A percentile compares a stretch with the other conserved stretches of the same genome.
Conservation (phyloP, 1,140 invertebrate species). For the Nasonia vitripennis region DNA sequence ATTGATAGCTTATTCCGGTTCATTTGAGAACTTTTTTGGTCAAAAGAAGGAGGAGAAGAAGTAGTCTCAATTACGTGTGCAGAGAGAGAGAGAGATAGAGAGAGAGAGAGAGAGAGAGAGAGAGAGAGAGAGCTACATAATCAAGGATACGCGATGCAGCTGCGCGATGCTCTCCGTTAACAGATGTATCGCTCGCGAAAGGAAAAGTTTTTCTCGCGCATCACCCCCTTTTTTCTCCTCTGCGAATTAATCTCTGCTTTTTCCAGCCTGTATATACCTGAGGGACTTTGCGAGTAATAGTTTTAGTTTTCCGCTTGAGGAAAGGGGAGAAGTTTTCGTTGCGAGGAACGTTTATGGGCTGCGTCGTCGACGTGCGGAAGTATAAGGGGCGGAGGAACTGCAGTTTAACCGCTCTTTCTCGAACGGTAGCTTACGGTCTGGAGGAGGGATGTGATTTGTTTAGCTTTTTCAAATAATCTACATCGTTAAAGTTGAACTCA, state of each 20-base stretch:
- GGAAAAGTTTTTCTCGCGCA: not conserved
- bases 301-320: not conserved
- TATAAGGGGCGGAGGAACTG: not conserved
- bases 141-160: conserved; percentile 7
- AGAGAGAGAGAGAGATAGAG: too few species aligned
- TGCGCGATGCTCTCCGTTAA: not conserved
- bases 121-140: not conserved
- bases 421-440: too few species aligned
- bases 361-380: too few species aligned
- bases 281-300: not conserved
- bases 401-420: not conserved
- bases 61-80: too few species aligned
- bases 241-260: not conserved
- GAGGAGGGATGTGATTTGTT: too few species aligned
- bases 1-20: not conserved
- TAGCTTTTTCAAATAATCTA: too few species aligned
- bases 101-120: too few species aligned
- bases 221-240: not conserved
- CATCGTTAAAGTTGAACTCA: too few species aligned
- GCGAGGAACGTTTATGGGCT: too few species aligned
- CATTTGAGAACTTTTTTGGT: too few species aligned
- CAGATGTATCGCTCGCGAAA: not conserved
- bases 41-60: too few species aligned
- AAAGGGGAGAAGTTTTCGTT: not conserved
- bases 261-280: not conserved